phyloP scores from a whole-genome alignment of 2,113 vertebrate genomes.

The Barnardius zonarius region DNA sequence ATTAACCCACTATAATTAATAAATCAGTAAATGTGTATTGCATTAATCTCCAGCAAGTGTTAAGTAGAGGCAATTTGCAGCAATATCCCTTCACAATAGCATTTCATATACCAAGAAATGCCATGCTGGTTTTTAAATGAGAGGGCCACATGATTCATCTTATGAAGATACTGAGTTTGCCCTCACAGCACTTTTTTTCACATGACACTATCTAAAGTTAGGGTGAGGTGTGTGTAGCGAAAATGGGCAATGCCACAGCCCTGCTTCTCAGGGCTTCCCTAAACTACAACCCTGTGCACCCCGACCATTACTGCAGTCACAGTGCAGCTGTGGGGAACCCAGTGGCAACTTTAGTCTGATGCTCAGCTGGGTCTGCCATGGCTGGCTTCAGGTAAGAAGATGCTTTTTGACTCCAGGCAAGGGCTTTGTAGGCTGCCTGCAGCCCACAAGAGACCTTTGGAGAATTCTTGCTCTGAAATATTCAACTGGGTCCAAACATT shows the following conservation, averaged over 20 bases:
- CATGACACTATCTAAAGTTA: background rate
- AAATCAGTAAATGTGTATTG: background rate
- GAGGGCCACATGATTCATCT: background rate
- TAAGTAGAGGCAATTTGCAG: background rate
- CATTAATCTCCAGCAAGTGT: background rate
- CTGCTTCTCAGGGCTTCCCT: background rate
- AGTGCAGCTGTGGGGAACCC: background rate
- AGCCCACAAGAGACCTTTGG: background rate
- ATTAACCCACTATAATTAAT: background rate
- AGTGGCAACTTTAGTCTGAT: background rate
- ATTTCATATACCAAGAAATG: background rate
- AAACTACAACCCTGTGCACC: background rate
- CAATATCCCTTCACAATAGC: background rate
- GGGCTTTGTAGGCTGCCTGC: background rate
- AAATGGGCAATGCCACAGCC: background rate
- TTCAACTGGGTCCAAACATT: background rate
- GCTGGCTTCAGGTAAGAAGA: background rate
- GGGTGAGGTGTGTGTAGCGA: background rate
- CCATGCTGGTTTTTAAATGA: background rate
- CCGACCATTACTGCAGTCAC: rapidly evolving
- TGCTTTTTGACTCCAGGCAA: background rate
- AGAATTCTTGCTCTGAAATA: background rate
- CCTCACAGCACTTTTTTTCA: background rate
- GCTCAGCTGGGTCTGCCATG: background rate
- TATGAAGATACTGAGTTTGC: background rate